A percentile compares a stretch with the other conserved stretches of the same genome.
Conservation (phyloP, 1,140 invertebrate genomes). For the Cydia strobilella region DNA sequence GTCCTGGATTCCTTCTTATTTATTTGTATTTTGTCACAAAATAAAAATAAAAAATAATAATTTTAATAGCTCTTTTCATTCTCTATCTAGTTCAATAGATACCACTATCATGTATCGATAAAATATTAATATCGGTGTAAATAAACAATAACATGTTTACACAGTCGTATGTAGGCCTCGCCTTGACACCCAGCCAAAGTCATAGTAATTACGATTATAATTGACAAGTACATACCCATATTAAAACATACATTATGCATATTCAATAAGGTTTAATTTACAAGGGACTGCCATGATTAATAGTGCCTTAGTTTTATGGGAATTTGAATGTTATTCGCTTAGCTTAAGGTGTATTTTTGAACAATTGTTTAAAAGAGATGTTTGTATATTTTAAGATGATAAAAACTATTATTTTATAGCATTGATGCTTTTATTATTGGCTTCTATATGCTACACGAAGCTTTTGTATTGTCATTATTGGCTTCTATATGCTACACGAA, state of each 20-base stretch:
- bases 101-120: too few species aligned
- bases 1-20: too few species aligned
- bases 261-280: neutral
- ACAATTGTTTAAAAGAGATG: neutral
- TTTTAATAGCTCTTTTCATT: too few species aligned
- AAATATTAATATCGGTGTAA: neutral
- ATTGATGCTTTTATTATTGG: neutral
- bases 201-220: neutral
- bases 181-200: slow-evolving; percentile 3
- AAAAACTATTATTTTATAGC: neutral
- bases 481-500: too few species aligned
- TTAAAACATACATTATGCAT: neutral
- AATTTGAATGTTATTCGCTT: neutral
- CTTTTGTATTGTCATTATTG: too few species aligned
- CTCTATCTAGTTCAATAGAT: too few species aligned
- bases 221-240: neutral
- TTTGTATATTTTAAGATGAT: neutral
- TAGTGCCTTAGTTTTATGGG: neutral
- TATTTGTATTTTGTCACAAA: too few species aligned
- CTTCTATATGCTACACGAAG: neutral
- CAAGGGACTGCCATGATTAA: neutral
- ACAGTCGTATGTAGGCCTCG: neutral
- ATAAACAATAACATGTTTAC: slow-evolving; percentile 19
- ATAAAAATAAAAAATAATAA: too few species aligned
- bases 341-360: neutral